Percentiles rank a stretch among this genome's conserved stretches.
phyloP scores from a whole-genome alignment of 2,797 vertebrate genomes.

The Epinephelus malabaricus region DNA sequence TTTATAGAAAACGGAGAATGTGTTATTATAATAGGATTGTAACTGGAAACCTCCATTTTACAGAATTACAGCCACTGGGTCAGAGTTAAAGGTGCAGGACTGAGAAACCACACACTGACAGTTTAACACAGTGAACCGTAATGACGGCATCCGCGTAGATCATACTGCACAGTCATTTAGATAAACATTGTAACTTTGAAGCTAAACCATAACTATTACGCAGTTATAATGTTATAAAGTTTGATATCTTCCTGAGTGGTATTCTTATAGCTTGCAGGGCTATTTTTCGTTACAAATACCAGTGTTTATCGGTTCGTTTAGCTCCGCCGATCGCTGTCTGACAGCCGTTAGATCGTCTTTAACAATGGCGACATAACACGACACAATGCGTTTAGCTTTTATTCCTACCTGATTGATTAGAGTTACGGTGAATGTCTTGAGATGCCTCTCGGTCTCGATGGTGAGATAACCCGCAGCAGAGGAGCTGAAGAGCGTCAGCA shows the following conservation, averaged over 20 bases:
- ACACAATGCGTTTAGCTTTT: not conserved
- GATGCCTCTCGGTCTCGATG: slow-evolving; percentile 4
- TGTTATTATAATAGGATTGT: not conserved
- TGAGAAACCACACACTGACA: not conserved
- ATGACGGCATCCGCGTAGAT: slow-evolving; percentile 9
- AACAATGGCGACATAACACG: not conserved
- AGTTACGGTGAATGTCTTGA: not conserved
- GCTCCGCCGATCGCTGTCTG: not conserved
- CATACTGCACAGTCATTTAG: accelerated
- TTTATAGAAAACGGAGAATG: slow-evolving; percentile 19
- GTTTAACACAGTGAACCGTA: not conserved
- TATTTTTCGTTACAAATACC: not conserved
- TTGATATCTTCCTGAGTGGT: not conserved
- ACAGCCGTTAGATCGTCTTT: not conserved
- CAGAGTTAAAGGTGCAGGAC: slow-evolving; percentile 24
- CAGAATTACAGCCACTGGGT: not conserved
- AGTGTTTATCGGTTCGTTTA: not conserved
- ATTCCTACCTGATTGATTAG: slow-evolving; percentile 63
- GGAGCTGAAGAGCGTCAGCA: not conserved
- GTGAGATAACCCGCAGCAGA: not conserved
- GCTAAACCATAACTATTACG: not conserved
- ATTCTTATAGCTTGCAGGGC: accelerated
- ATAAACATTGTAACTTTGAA: not conserved
- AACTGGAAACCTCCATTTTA: slow-evolving; percentile 16
- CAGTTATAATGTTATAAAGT: too few relatives aligned